Evolutionary conservation across 2,797 vertebrate genomes (phyloP), one percentile per base, ranked within the genome.

Genomic region (Rhodeus uyekii): DNA sequence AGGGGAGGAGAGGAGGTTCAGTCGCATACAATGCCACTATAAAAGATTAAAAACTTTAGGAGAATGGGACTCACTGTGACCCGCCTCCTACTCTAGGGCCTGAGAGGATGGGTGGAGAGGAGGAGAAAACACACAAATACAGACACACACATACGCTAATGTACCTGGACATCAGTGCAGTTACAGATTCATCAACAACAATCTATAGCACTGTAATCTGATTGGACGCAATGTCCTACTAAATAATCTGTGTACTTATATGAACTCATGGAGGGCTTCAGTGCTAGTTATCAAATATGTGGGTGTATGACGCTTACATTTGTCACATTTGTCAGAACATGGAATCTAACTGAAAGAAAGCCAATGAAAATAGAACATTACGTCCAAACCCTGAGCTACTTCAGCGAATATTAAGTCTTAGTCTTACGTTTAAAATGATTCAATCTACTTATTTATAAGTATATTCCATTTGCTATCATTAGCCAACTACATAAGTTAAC

Each of bases 41-140:
- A 89, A 87, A 86, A 87, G 88, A 87, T 89, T 80, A 81, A 89
- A 89, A 89, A 86, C 84, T 85, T 84, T 81, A 6, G 44, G 65
- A 88, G 85, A 88, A 88, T 88, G 81, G 81, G 80, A 86, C 80
- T 73, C 67, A 46, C 83, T 67, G 50, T 77, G 76, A 73, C 68
- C 83, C 86, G 87, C 87, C 87, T 86, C 80, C 84, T 86, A 86
- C 86, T 88, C 76, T 85, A 85, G 81, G 73, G 68, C 79, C 74
- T 87, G 84, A 87, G 87, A 87, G 86, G 81, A 84, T 74, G 81
- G 87, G 78, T 85, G 84, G 83, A 86, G 85, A 85, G 72, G 76
- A 83, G 72, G 44, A 74, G 65, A 84, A 85, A 87, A 86, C 81
- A 86, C 85, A 84, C 80, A 83, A 82, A 87, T 82, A 86, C 68